Evolutionary conservation across 2,797 vertebrate species (phyloP).

Genomic region (Stomatorhinus walkeri): DNA sequence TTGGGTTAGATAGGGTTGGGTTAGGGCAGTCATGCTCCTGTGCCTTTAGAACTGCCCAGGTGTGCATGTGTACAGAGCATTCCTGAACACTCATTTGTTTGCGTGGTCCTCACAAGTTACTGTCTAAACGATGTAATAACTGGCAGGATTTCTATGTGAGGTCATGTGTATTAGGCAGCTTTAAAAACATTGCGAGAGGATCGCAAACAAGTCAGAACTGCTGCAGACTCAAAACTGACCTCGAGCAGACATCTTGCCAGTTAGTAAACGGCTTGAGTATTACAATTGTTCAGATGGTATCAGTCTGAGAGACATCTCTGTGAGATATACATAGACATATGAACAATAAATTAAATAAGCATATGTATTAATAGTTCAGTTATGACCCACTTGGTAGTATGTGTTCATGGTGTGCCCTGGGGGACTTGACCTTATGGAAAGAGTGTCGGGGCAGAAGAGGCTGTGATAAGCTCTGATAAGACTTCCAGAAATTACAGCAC

Average conservation of each 20-base stretch:
- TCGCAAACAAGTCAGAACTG: neutral
- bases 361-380: neutral
- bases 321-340: neutral
- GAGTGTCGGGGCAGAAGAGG: neutral
- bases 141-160: neutral
- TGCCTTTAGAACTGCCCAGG: too few relatives aligned
- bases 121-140: neutral
- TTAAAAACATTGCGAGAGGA: neutral
- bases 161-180: neutral
- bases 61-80: neutral
- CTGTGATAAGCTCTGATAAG: neutral
- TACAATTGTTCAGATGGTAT: neutral
- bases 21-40: neutral
- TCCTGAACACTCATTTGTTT: neutral
- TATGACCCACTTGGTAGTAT: neutral
- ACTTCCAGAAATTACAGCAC: neutral
- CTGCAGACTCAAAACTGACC: neutral
- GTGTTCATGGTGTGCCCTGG: neutral
- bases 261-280: neutral
- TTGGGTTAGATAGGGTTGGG: neutral
- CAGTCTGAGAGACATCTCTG: neutral
- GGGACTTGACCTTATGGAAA: neutral
- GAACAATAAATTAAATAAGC: neutral
- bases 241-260: neutral
- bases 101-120: neutral